Percentiles rank a stretch among this genome's conserved stretches.
These are phyloP conservation scores for Chloebia gouldiae DNA, from an alignment of 2,113 vertebrate species.

Conservation along the genomic window DNA sequence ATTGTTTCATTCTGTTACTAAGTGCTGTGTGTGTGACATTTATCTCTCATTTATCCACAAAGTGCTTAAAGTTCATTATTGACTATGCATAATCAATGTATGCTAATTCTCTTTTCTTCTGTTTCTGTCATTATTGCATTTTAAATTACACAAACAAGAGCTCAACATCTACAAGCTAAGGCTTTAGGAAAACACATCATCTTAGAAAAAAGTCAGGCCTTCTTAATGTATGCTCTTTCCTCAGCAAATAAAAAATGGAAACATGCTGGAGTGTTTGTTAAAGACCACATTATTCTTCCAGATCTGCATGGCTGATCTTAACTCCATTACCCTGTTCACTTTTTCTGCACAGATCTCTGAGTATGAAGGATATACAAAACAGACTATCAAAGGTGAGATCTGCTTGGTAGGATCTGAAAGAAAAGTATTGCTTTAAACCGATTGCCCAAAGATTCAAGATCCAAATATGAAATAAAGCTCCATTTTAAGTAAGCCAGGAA, in stretches of 20 bases:
- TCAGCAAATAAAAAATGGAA: neutral
- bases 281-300: conserved; percentile 27
- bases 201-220: neutral
- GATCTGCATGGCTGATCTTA: neutral
- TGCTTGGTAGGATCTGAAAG: neutral
- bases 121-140: neutral
- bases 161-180: neutral
- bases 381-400: conserved; percentile 28
- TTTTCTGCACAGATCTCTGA: neutral
- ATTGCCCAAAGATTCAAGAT: neutral
- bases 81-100: neutral
- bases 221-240: neutral
- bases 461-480: neutral
- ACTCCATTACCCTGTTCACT: conserved; percentile 27
- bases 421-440: conserved; percentile 2
- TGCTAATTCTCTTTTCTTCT: neutral
- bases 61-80: conserved; percentile 15
- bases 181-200: neutral
- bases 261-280: neutral
- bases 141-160: conserved; percentile 8
- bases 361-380: neutral
- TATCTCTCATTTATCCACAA: neutral
- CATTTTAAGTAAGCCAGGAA: neutral
- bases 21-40: neutral
- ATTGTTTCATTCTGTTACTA: neutral